phyloP scores from a whole-genome alignment of 2,888 invertebrate species.

The Cactoblastis cactorum region DNA sequence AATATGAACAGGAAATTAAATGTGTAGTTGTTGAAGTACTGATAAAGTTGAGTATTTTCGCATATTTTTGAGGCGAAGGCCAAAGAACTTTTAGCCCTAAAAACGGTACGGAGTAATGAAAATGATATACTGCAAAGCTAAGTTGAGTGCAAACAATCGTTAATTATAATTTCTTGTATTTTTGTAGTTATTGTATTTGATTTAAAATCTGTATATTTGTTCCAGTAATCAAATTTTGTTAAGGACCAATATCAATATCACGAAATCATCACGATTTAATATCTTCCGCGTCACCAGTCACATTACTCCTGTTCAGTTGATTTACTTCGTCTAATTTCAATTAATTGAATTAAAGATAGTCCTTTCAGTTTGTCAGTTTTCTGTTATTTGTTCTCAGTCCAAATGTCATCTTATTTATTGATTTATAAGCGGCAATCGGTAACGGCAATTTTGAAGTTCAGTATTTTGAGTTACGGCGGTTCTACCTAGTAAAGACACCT shows the following conservation, averaged over 20 bases:
- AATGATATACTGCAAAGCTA: not conserved
- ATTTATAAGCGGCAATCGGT: not conserved
- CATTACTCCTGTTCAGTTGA: conserved; percentile 2
- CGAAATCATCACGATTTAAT: conserved; percentile 14
- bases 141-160: not conserved
- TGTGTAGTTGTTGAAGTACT: not conserved
- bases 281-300: conserved; percentile 3
- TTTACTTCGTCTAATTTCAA: not conserved
- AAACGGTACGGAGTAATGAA: not conserved
- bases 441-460: not conserved
- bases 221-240: not conserved
- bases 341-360: conserved; percentile 4
- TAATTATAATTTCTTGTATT: not conserved
- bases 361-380: not conserved
- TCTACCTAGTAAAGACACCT: too few relatives aligned
- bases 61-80: too few relatives aligned
- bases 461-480: too few relatives aligned
- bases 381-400: too few relatives aligned
- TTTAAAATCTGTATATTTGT: not conserved
- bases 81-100: too few relatives aligned
- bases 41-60: not conserved
- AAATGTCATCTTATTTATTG: not conserved
- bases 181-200: not conserved
- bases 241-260: not conserved
- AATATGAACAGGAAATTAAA: not conserved